A percentile compares a stretch with the other conserved stretches of the same genome.
phyloP scores from a whole-genome alignment of 1,140 invertebrate species.

The Diuraphis noxia region DNA sequence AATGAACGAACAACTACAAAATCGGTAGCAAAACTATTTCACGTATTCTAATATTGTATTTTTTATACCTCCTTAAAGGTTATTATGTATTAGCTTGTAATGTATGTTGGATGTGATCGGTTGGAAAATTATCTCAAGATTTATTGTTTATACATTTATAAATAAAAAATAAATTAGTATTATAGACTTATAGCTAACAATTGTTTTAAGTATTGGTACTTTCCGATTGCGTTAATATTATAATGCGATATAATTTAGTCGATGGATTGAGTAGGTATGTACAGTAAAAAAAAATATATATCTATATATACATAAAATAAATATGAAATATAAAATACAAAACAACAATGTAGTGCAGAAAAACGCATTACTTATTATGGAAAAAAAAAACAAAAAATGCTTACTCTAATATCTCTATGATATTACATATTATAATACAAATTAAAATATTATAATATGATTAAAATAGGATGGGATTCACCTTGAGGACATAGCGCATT shows the following conservation, averaged over 20 bases:
- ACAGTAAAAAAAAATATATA: background rate
- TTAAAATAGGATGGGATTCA: constrained; percentile 36
- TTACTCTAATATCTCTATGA: background rate
- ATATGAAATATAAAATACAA: background rate
- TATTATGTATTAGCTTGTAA: background rate
- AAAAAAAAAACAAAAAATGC: background rate
- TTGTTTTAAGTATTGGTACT: background rate
- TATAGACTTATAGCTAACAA: background rate
- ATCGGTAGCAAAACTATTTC: background rate
- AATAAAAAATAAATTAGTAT: background rate
- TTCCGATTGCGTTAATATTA: constrained; percentile 1
- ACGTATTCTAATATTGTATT: background rate
- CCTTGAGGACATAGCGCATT: constrained; percentile 8
- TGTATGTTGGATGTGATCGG: background rate
- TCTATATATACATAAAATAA: background rate
- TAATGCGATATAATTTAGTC: background rate
- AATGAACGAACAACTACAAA: background rate
- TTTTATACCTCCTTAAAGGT: background rate
- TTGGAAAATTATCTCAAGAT: background rate
- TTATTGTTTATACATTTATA: background rate
- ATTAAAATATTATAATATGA: background rate
- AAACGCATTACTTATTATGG: background rate
- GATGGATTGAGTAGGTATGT: background rate
- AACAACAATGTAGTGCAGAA: background rate
- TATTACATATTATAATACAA: background rate